Percentiles rank a stretch among this genome's conserved stretches.
These are phyloP conservation scores for Aythya baeri DNA, from an alignment of 2,113 vertebrate species.

Conservation along the genomic window DNA sequence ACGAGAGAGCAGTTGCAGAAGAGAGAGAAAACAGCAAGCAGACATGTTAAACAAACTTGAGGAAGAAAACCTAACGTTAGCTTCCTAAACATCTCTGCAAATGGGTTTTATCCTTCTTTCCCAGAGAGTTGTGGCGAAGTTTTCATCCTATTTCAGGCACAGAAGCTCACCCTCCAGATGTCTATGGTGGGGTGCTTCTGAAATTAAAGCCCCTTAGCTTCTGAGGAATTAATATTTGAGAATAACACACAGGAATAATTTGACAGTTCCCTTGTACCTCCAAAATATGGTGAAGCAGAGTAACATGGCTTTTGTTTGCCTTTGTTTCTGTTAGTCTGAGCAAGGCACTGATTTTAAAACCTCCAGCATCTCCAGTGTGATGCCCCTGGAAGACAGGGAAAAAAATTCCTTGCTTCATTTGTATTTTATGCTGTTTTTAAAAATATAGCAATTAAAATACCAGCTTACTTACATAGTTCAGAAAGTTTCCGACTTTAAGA, in stretches of 20 bases:
- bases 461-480: conserved; percentile 89
- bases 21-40: background rate
- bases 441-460: background rate
- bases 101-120: background rate
- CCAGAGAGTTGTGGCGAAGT: background rate
- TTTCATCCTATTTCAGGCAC: background rate
- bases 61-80: background rate
- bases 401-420: background rate
- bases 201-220: background rate
- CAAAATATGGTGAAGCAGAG: conserved; percentile 92
- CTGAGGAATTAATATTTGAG: background rate
- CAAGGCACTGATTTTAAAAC: conserved; percentile 92
- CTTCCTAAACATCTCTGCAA: background rate
- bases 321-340: conserved; percentile 92
- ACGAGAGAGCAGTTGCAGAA: background rate
- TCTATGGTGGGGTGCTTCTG: background rate
- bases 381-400: conserved; percentile 82
- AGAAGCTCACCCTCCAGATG: background rate
- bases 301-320: conserved; percentile 89
- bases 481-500: conserved; percentile 93
- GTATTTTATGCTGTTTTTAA: background rate
- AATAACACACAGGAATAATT: background rate
- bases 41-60: background rate
- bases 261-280: conserved; percentile 79
- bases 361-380: conserved; percentile 90